Base-by-base conservation (phyloP, 2,113 vertebrate species). In the Murina feae region DNA sequence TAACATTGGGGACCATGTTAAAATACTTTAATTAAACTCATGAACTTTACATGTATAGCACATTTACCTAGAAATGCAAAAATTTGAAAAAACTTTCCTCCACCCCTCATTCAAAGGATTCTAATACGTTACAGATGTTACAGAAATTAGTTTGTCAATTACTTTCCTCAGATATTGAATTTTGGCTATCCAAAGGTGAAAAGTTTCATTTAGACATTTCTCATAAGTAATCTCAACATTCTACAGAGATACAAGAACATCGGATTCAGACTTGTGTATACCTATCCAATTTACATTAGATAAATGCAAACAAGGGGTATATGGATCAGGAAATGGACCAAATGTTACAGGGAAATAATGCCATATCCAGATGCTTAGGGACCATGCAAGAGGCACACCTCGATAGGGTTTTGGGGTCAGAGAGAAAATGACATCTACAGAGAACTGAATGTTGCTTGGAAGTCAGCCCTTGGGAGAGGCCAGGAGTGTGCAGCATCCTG, bases 131-230 rank as follows among this genome's bases (percentile, higher is more conserved):
- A 32, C 1, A 60, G 53, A 32, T 25, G 30, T 32, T 21, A 75
- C 30, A 75, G 53, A 88, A 82, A 66, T 30, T 23, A 75, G 49
- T 42, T 49, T 60, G n/a, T 72, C n/a, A 21, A n/a, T 55, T 60
- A 37, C 11, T 91, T 84, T 4, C 8, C 69, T 86, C 68, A 95
- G 96, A 93, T 92, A 90, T 60, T 94, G 94, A 96, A 82, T 97
- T 97, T 97, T 95, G 95, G 63, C 94, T 97, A 95, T 98, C 97
- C 97, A 98, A 91, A 28, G 53, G 89, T 93, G 96, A 65, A 97
- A 97, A 90, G 47, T 86, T 82, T 84, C 42, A 94, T 89, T 81
- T 79, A 96, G 95, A 95, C 58, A 82, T 53, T 74, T 95, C 96
- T 30, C 94, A 89, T 95, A 68, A 80, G 83, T 60, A 84, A 86